Evolutionary conservation across 2,113 vertebrate species (phyloP).

Genomic region (Indicator indicator): DNA sequence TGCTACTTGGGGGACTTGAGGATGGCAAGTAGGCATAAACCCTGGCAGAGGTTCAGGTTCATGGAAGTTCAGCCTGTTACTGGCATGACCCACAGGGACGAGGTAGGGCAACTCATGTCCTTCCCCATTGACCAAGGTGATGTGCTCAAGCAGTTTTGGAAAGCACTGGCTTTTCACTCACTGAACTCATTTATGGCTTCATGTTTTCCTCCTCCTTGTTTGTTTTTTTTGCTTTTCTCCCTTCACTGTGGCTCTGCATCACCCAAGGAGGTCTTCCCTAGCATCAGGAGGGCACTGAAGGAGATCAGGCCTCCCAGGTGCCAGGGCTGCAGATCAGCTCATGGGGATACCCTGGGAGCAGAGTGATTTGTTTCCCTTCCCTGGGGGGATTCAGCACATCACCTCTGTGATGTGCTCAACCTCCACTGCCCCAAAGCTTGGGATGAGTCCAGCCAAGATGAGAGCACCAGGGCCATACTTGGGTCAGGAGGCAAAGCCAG

Average conservation of each 20-base stretch:
- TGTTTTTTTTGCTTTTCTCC: neutral
- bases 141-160: neutral
- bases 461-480: neutral
- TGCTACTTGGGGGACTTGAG: neutral
- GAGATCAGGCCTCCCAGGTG: neutral
- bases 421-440: neutral
- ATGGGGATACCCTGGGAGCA: neutral
- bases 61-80: neutral
- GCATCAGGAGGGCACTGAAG: neutral
- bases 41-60: neutral
- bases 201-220: neutral
- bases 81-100: neutral
- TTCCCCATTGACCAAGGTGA: neutral
- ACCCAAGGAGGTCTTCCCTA: neutral
- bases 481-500: neutral
- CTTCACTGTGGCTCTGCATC: neutral
- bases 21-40: neutral
- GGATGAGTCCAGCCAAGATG: neutral
- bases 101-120: accelerated
- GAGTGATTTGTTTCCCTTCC: neutral
- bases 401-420: neutral
- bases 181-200: neutral
- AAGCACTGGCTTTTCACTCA: neutral
- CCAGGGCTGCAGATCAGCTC: neutral
- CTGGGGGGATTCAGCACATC: neutral